phyloP scores from a whole-genome alignment of 1,140 invertebrate species.

The Aphelenchoides fujianensis region DNA sequence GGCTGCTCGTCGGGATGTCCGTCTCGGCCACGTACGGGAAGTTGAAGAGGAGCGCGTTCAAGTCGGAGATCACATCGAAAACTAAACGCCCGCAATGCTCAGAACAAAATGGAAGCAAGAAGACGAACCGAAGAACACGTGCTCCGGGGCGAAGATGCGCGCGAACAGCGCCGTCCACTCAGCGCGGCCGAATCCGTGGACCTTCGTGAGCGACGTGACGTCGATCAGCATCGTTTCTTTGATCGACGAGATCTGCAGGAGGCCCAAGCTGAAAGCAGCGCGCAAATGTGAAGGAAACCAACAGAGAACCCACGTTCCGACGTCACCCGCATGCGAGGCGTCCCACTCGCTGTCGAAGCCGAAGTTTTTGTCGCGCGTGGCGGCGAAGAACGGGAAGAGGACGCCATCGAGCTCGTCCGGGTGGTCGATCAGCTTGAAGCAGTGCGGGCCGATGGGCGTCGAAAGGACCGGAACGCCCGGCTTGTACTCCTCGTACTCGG shows the following conservation, averaged over 20 bases:
- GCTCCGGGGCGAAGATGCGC: neutral
- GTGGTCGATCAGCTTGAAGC: neutral
- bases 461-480: neutral
- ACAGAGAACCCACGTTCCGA: neutral
- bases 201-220: neutral
- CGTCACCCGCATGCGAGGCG: neutral
- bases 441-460: neutral
- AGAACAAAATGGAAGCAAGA: no score
- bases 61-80: no score
- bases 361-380: neutral
- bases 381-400: neutral
- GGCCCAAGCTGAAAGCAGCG: neutral
- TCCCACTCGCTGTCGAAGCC: neutral
- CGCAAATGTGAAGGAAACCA: neutral
- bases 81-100: no score
- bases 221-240: neutral
- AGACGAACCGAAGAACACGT: neutral
- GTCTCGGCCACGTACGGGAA: no score
- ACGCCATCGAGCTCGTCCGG: neutral
- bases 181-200: neutral
- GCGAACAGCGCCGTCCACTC: neutral
- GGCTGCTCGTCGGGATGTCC: no score
- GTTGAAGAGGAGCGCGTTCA: no score
- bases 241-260: neutral
- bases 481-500: neutral